Percentiles rank a stretch among this genome's conserved stretches.
Conservation (phyloP, 2,888 invertebrate species). For the Erebia ligea region DNA sequence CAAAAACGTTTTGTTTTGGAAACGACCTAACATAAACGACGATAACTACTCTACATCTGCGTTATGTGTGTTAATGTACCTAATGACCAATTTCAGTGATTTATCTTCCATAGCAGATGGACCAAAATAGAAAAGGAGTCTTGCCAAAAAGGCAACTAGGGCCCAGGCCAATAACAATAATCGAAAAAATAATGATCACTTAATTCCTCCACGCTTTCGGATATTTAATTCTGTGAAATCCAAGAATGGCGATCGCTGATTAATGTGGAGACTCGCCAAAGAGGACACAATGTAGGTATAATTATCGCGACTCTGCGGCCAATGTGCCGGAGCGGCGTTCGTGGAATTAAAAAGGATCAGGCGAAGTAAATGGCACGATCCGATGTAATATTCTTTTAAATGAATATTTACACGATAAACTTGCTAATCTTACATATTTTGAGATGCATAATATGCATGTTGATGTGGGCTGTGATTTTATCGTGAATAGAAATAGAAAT, state of each 20-base stretch:
- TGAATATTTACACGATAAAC: conserved; percentile 11
- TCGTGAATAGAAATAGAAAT: too few species aligned
- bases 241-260: conserved; percentile 20
- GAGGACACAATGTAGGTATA: conserved; percentile 18
- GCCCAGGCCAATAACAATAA: not conserved
- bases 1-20: too few species aligned
- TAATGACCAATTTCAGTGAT: too few species aligned
- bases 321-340: conserved; percentile 15
- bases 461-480: too few species aligned
- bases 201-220: conserved; percentile 20
- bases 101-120: too few species aligned
- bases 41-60: too few species aligned
- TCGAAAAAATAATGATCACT: not conserved
- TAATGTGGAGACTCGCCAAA: conserved; percentile 18
- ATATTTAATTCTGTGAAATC: conserved; percentile 18
- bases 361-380: conserved; percentile 13
- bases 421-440: not conserved
- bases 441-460: not conserved
- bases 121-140: not conserved
- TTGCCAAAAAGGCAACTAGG: not conserved
- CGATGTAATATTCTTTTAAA: conserved; percentile 15
- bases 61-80: too few species aligned
- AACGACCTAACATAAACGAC: too few species aligned
- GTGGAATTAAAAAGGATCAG: conserved; percentile 14
- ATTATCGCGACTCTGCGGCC: conserved; percentile 15